Evolutionary conservation across 2,113 vertebrate genomes (phyloP), one percentile per base, ranked within the genome.

Genomic region (Eulacestoma nigropectus): DNA sequence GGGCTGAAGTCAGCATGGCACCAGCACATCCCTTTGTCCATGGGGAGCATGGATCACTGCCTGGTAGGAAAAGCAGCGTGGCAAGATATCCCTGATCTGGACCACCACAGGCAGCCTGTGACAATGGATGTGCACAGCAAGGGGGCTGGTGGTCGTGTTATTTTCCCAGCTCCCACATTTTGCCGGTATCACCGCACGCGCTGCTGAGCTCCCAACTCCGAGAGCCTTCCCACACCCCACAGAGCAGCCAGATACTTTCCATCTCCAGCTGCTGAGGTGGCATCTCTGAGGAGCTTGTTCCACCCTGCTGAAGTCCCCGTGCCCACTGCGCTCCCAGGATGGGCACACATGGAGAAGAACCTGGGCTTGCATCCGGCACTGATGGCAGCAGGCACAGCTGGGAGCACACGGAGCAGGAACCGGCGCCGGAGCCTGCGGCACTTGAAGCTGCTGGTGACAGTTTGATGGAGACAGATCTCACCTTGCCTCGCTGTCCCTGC

Each of bases 161-260:
- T 30, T 84, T 56, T 13, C 25, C 49, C 32, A 10, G 37, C 27
- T 56, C 35, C 50, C 47, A 16, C 49, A 8, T 29, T 82, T 77
- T 41, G 39, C 49, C 0, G 1, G 0, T 20, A n/a, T 26, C 7
- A 3, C 25, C 0, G 0, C 27, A 65, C 4, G 0, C 0, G 0
- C 42, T 73, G 53, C 85, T 18, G 77, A 81, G 77, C 74, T 57
- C 44, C 55, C 2, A 32, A 6, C 30, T n/a, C 78, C 42, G 64
- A 16, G 72, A 41, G 41, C 32, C 59, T 69, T 60, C 62, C 46
- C 0, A 0, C 8, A 59, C 46, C 78, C 47, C 6, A 11, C 23
- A 17, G 87, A 59, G 35, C 33, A 12, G 2, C 30, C 0, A 0
- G 56, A 30, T 1, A 8, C 53, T 29, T 25, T 37, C 74, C 70